A percentile compares a stretch with the other conserved stretches of the same genome.
Evolutionary conservation across 2,888 invertebrate species (phyloP).

Genomic region (Macrosiphum euphorbiae): DNA sequence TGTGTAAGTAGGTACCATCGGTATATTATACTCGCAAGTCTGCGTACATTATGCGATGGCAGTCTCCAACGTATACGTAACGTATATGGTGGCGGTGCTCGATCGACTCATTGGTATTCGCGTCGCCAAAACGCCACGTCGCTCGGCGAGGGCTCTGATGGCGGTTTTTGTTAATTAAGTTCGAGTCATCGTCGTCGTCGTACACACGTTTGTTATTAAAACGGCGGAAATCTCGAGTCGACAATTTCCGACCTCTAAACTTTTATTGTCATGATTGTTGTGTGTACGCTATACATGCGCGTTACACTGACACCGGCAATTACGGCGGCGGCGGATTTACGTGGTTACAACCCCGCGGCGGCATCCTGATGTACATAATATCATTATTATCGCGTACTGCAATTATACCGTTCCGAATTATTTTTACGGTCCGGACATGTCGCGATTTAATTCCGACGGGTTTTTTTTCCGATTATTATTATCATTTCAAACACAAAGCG

Average conservation of each 20-base stretch:
- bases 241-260: constrained; percentile 36
- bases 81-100: not conserved
- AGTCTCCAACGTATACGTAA: too few relatives aligned
- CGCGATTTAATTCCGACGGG: not conserved
- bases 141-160: not conserved
- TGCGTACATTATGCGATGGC: too few relatives aligned
- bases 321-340: not conserved
- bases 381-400: not conserved
- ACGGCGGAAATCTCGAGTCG: constrained; percentile 46
- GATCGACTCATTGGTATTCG: constrained; percentile 42
- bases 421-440: constrained; percentile 39
- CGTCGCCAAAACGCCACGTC: not conserved
- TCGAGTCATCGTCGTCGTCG: not conserved
- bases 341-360: constrained; percentile 28
- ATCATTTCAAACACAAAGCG: not conserved
- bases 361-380: not conserved
- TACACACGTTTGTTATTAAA: constrained; percentile 47
- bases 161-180: constrained; percentile 47
- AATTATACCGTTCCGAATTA: not conserved
- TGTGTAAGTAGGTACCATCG: too few relatives aligned
- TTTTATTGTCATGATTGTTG: constrained; percentile 37
- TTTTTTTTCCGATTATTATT: not conserved
- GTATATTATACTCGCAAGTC: too few relatives aligned
- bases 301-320: not conserved
- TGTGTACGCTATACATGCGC: not conserved